Evolutionary conservation across 2,113 vertebrate species (phyloP), one percentile per base, ranked within the genome.

Genomic region (Antennarius striatus): DNA sequence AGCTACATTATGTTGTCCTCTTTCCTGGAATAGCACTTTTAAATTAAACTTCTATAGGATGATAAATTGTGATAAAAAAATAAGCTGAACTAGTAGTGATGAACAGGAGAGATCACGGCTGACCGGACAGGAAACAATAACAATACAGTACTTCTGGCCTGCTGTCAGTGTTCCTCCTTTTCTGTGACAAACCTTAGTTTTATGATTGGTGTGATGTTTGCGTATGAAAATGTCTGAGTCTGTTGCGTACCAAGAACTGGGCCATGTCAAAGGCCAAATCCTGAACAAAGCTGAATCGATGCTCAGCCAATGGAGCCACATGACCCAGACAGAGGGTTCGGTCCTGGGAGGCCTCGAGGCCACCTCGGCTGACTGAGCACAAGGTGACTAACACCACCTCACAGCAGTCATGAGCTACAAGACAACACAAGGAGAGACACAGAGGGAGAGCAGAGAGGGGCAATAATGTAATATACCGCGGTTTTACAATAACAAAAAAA

Each of bases 231-330:
- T n/a, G 46, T 45, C 14, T 45, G 0, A 6, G 57, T 16, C 11
- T 14, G 13, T 5, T 52, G 28, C 86, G 83, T 68, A 96, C 96
- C 88, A 98, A 86, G 78, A 98, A 98, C 84, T 96, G 95, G 22
- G 98, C 97, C 0, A 97, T 96, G 9, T 98, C 95, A 0, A 96
- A 96, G 1, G 94, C 95, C 89, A 97, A 93, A 16, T 99, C 97
- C 86, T 98, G 95, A 62, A 96, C 77, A 63, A 98, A 99, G 79
- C 82, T 86, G 84, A 99, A 96, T 79, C 78, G 88, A 40, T 94
- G 94, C 32, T 96, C 93, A 0, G 94, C 93, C 86, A 97, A 84
- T 15, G 92, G 85, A 28, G 90, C 85, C 64, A 94, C 75, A 0
- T 6, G 29, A 64, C 58, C 67, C 45, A 30, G n/a, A 13, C 51